phyloP scores from a whole-genome alignment of 2,797 vertebrate genomes.

The Prunella strophiata region DNA sequence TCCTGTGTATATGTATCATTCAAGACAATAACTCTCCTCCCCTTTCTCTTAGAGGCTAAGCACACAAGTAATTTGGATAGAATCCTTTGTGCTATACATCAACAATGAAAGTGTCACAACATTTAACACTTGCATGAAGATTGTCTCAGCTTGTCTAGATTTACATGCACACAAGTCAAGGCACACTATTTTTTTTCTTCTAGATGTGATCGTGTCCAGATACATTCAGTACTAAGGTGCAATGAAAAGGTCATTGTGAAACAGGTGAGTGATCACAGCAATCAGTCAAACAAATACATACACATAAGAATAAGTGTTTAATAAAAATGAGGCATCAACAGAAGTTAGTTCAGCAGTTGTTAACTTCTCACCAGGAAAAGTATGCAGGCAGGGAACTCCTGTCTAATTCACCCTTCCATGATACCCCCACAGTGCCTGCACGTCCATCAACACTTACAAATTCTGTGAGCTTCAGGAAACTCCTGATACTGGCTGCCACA shows the following conservation, averaged over 20 bases:
- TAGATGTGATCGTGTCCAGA: fast-evolving
- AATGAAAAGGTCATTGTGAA: neutral
- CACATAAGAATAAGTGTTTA: neutral
- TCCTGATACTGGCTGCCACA: neutral
- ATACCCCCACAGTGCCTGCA: neutral
- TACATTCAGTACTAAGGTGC: neutral
- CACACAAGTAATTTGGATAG: neutral
- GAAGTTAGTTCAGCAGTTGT: neutral
- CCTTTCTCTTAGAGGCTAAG: neutral
- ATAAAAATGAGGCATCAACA: neutral
- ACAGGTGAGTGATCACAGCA: neutral
- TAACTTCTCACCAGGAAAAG: neutral
- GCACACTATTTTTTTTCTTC: neutral
- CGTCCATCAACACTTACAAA: neutral
- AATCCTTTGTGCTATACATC: neutral
- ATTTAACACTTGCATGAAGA: neutral
- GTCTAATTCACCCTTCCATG: neutral
- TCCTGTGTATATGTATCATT: neutral
- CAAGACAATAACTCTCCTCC: neutral
- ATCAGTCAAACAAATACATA: neutral
- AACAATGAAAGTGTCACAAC: neutral
- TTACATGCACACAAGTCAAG: neutral
- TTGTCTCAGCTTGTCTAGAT: neutral
- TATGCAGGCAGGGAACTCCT: neutral
- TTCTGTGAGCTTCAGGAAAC: neutral